Percentiles rank a stretch among this genome's conserved stretches.
These are phyloP conservation scores for Tillus elongatus DNA, from an alignment of 2,888 invertebrate genomes.

Conservation along the genomic window DNA sequence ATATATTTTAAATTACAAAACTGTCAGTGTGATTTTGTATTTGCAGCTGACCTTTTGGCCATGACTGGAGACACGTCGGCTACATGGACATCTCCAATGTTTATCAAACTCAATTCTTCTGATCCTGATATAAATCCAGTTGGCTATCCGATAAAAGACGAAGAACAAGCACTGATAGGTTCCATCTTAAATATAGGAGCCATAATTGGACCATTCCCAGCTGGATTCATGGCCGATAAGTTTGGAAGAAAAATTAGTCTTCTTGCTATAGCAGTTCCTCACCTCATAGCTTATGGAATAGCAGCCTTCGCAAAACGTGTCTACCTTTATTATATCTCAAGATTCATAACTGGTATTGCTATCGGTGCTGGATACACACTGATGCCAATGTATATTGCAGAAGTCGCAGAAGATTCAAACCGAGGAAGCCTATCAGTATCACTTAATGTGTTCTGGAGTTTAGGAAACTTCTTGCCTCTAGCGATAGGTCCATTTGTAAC, in stretches of 20 bases:
- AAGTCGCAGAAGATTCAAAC: slow-evolving; percentile 65
- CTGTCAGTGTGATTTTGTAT: no score
- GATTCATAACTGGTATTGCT: slow-evolving; percentile 51
- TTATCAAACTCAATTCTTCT: slow-evolving; percentile 26
- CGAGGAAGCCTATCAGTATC: slow-evolving; percentile 61
- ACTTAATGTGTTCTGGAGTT: slow-evolving; percentile 60
- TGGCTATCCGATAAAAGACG: slow-evolving; percentile 27
- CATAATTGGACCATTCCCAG: slow-evolving; percentile 56
- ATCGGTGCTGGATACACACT: slow-evolving; percentile 63
- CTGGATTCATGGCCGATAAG: slow-evolving; percentile 54
- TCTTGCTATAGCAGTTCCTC: slow-evolving; percentile 41
- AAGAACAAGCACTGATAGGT: slow-evolving; percentile 46
- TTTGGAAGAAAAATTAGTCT: slow-evolving; percentile 61
- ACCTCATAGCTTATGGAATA: slow-evolving; percentile 22
- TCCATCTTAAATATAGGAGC: slow-evolving; percentile 44
- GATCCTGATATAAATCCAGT: slow-evolving; percentile 34
- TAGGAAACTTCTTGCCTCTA: slow-evolving; percentile 62
- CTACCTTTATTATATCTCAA: slow-evolving; percentile 34
- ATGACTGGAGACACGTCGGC: not conserved
- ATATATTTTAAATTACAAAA: no score
- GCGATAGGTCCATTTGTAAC: slow-evolving; percentile 59
- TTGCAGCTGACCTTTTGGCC: not conserved
- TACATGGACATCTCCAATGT: slow-evolving; percentile 1
- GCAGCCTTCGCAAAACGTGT: slow-evolving; percentile 24
- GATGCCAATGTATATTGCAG: slow-evolving; percentile 77